Evolutionary conservation across 2,888 invertebrate genomes (phyloP).

Genomic region (Pristionchus maxplancki): DNA sequence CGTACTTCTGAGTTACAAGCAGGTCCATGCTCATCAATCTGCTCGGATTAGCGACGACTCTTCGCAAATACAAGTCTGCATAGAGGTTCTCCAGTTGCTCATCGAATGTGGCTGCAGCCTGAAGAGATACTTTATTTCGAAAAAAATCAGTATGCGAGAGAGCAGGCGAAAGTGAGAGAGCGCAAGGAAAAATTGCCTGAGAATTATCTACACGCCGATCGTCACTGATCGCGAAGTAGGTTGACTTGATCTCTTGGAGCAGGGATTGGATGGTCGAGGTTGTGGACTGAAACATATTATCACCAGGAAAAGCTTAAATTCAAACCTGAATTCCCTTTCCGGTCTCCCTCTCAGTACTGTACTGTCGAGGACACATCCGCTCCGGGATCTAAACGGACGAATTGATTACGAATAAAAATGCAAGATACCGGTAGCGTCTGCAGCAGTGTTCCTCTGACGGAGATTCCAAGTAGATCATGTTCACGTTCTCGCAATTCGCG

Average conservation of each 20-base stretch:
- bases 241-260: background rate
- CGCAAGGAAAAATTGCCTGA: background rate
- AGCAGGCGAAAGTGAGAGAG: no score
- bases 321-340: background rate
- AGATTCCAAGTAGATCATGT: constrained; percentile 61
- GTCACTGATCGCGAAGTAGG: constrained; percentile 15
- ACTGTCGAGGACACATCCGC: background rate
- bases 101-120: background rate
- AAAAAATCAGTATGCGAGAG: no score
- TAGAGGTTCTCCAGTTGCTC: constrained; percentile 49
- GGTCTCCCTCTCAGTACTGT: background rate
- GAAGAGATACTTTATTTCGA: no score
- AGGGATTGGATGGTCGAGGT: background rate
- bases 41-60: constrained; percentile 7
- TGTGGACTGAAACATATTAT: background rate
- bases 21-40: background rate
- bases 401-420: background rate
- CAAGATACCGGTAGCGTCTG: background rate
- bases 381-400: background rate
- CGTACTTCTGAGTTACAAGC: constrained; percentile 24
- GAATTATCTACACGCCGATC: background rate
- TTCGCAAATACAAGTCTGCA: constrained; percentile 20
- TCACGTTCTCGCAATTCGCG: constrained; percentile 64
- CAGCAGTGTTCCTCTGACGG: constrained; percentile 53
- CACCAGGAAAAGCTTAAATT: no score